phyloP scores from a whole-genome alignment of 1,140 invertebrate species.

The Teleopsis dalmanni region DNA sequence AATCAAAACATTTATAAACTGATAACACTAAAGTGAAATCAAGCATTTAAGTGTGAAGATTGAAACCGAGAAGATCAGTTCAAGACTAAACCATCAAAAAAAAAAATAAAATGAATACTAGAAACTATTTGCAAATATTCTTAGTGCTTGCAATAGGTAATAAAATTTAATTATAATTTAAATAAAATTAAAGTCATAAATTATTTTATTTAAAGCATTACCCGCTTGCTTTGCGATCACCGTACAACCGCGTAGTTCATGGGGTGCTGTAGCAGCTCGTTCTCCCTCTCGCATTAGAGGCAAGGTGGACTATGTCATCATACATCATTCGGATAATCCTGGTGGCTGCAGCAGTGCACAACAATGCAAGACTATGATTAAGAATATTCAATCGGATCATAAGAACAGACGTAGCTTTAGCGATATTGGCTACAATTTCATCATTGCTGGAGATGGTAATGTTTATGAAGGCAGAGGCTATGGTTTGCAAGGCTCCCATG shows the following conservation, averaged over 20 bases:
- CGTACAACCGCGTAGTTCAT: constrained; percentile 36
- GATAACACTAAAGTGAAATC: no score
- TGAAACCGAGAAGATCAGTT: no score
- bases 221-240: constrained; percentile 15
- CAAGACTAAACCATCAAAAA: no score
- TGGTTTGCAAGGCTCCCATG: constrained; percentile 57
- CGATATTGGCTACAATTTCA: constrained; percentile 63
- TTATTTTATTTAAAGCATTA: constrained; percentile 9
- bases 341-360: constrained; percentile 47
- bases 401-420: constrained; percentile 54
- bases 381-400: constrained; percentile 52
- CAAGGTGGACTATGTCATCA: constrained; percentile 62
- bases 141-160: background rate
- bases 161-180: background rate
- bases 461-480: constrained; percentile 67
- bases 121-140: background rate
- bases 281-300: constrained; percentile 28
- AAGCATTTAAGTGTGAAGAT: no score
- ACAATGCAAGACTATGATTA: constrained; percentile 51
- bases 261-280: constrained; percentile 30
- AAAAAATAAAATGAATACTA: no score
- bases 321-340: constrained; percentile 63
- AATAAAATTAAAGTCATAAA: background rate
- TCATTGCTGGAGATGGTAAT: constrained; percentile 49
- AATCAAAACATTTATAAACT: no score